phyloP scores from a whole-genome alignment of 2,797 vertebrate genomes.

The Poeciliopsis turneri region DNA sequence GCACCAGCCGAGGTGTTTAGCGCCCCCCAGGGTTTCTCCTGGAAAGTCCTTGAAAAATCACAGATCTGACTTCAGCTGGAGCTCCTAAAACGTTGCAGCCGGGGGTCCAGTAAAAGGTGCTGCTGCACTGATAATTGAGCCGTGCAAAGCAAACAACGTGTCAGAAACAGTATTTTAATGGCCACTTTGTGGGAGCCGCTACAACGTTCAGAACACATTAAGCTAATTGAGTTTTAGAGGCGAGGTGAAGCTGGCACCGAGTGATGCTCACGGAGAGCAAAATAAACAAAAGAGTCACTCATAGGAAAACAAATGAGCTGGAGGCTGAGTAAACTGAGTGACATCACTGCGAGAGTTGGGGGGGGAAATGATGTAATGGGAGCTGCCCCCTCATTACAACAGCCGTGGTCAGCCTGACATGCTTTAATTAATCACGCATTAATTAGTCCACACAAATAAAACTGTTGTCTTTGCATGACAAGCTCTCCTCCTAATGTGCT shows the following conservation, averaged over 20 bases:
- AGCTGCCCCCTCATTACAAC: conserved; percentile 27
- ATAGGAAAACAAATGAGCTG: conserved; percentile 69
- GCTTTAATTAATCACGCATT: conserved; percentile 64
- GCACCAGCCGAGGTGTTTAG: conserved; percentile 67
- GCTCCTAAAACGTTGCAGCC: conserved; percentile 69
- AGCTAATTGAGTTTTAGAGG: conserved; percentile 72
- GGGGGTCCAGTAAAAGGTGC: conserved; percentile 76
- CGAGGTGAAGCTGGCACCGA: conserved; percentile 65
- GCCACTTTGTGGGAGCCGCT: conserved; percentile 43
- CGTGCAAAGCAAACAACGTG: conserved; percentile 75
- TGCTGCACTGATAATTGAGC: conserved; percentile 79
- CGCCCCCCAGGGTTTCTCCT: conserved; percentile 67
- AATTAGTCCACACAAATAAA: conserved; percentile 59
- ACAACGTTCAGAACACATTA: conserved; percentile 53
- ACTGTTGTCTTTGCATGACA: conserved; percentile 51
- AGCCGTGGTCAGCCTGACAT: conserved; percentile 25
- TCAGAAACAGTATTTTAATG: conserved; percentile 74
- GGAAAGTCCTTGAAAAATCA: conserved; percentile 71
- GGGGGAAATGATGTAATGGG: conserved; percentile 72
- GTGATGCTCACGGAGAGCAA: conserved; percentile 67
- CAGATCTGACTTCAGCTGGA: conserved; percentile 67
- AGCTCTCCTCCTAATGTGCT: conserved; percentile 52
- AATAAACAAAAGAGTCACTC: conserved; percentile 78
- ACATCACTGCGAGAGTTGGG: conserved; percentile 60
- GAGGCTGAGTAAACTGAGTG: conserved; percentile 62